Conservation (phyloP, 2,113 vertebrate species). For the Lepus europaeus region DNA sequence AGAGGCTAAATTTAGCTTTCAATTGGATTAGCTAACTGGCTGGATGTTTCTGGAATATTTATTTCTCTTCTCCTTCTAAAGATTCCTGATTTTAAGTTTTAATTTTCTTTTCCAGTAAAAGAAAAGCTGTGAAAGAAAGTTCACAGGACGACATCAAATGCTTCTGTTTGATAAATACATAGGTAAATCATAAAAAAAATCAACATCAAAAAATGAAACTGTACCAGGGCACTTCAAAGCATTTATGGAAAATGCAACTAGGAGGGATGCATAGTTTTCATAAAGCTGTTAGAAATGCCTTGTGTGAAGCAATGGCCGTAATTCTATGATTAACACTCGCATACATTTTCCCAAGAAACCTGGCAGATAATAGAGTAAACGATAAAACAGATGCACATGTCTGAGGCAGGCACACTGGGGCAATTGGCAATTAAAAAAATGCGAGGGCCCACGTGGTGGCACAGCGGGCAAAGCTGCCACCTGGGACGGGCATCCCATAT, state of each 20-base stretch:
- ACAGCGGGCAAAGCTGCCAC: too few relatives aligned
- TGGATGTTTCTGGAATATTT: background rate
- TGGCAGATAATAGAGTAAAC: background rate
- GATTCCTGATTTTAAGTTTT: background rate
- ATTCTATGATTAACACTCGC: background rate
- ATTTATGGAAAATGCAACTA: too few relatives aligned
- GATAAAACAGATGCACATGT: background rate
- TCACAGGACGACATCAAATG: background rate
- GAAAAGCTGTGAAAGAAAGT: constrained; percentile 36
- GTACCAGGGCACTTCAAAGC: too few relatives aligned
- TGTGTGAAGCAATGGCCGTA: background rate
- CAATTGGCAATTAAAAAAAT: background rate
- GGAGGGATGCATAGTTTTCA: too few relatives aligned
- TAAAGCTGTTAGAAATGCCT: too few relatives aligned
- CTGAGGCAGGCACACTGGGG: background rate
- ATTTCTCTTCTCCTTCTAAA: background rate
- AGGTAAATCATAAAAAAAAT: background rate
- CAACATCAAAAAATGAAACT: too few relatives aligned
- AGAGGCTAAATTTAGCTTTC: constrained; percentile 30
- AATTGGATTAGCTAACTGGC: background rate
- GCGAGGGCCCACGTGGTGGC: too few relatives aligned
- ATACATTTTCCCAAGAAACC: background rate
- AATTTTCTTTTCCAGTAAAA: constrained; percentile 5
- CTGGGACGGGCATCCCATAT: too few relatives aligned
- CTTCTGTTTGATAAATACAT: background rate